A percentile compares a stretch with the other conserved stretches of the same genome.
Evolutionary conservation across 2,888 invertebrate genomes (phyloP).

Genomic region (Hermaeophaga mercurialis): DNA sequence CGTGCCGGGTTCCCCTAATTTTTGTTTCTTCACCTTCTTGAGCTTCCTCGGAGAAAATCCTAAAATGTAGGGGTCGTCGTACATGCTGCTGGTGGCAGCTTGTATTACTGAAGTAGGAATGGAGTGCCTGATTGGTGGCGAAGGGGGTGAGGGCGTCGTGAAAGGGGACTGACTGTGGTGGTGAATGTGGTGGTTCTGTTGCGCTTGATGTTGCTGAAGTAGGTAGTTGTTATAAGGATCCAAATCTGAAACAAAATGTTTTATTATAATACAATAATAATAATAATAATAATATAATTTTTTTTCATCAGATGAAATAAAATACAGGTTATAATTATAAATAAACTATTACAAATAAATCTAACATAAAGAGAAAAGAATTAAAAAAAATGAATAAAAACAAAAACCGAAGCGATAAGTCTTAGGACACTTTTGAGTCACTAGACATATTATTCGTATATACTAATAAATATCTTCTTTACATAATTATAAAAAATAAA

Average conservation of each 20-base stretch:
- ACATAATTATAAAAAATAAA: no score
- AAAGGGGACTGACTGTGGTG: constrained; percentile 56
- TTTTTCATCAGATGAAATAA: no score
- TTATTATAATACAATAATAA: no score
- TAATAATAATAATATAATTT: no score
- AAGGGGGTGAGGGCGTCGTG: constrained; percentile 63
- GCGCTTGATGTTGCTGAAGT: constrained; percentile 56
- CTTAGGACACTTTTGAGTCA: no score
- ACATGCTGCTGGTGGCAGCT: constrained; percentile 81
- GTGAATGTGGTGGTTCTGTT: constrained; percentile 53
- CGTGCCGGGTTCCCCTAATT: constrained; percentile 73
- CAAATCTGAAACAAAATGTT: constrained; percentile 63
- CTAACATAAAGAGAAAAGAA: no score
- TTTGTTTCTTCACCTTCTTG: constrained; percentile 82
- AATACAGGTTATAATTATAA: no score
- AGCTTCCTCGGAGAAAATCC: constrained; percentile 78
- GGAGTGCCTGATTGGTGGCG: constrained; percentile 62
- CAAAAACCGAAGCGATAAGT: no score
- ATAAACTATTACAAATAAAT: no score
- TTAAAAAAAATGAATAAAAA: no score
- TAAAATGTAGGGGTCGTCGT: constrained; percentile 86
- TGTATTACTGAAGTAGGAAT: constrained; percentile 74
- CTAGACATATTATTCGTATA: no score
- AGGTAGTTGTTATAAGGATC: constrained; percentile 68
- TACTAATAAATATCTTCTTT: no score